Base-by-base conservation (phyloP, 2,797 vertebrate genomes). In the Euthynnus affinis region DNA sequence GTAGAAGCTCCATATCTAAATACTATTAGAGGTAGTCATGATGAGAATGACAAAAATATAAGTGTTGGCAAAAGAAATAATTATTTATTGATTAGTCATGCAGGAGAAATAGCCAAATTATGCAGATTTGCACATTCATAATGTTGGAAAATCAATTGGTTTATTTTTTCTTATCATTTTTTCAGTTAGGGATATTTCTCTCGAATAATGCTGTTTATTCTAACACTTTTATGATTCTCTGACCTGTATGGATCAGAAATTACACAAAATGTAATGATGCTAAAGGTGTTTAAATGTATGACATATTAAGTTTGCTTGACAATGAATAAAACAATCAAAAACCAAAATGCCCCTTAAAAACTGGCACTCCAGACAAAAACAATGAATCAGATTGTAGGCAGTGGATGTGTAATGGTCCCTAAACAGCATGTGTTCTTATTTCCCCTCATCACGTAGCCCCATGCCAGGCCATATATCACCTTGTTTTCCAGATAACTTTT, bases 21-120 rank as follows among this genome's bases (percentile, higher is more conserved):
- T 82, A 27, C 22, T 70, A 18, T 72, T 20, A 87, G 92, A 94
- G 91, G 94, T 94, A 93, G 91, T 90, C 77, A 78, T 62, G 74
- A 82, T 84, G 22, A 76, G n/a, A 87, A 75, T 74, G n/a, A 64
- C n/a, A 83, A 71, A 29, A 69, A 58, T 9, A 64, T 9, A 64
- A 27, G 29, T 49, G n/a, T 82, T 78, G 69, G 37, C 18, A 67
- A 52, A 63, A 22, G 2, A 64, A 73, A 80, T 58, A 22, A 25
- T 9, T 32, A 23, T 27, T 25, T 49, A 55, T 22, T 27, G 55
- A 44, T 29, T 71, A 22, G 22, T 80, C 61, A 78, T 73, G 65
- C 64, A 74, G 76, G 34, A 69, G 23, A 81, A 80, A n/a, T 8
- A 56, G 10, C 15, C 6, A 18, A 49, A 70, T 42, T 12, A 57